Evolutionary conservation across 2,888 invertebrate genomes (phyloP).

Genomic region (Sarcophaga rosellei): DNA sequence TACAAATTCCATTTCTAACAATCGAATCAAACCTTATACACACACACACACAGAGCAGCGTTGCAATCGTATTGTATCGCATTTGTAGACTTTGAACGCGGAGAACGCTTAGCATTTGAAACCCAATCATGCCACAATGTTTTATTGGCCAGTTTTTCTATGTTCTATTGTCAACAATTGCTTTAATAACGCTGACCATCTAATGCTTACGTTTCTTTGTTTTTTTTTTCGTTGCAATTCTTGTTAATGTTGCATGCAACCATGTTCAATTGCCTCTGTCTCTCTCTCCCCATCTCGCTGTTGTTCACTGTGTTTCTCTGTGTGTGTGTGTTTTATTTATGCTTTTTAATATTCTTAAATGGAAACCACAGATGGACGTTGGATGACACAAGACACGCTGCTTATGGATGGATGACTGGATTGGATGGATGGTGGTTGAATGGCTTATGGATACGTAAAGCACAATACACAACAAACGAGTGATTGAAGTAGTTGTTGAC

Average conservation of each 20-base stretch:
- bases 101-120: not conserved
- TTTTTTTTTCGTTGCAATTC: not conserved
- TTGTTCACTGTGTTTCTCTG: no score
- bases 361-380: constrained; percentile 46
- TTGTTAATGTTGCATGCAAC: not conserved
- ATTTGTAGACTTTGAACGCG: not conserved
- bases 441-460: not conserved
- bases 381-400: constrained; percentile 33
- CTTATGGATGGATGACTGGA: not conserved
- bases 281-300: no score
- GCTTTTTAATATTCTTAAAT: constrained; percentile 54
- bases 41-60: not conserved
- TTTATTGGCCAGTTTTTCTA: not conserved
- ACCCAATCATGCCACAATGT: not conserved
- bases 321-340: constrained; percentile 31
- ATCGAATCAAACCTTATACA: not conserved
- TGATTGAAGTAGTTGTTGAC: constrained; percentile 26
- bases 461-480: constrained; percentile 9
- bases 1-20: not conserved
- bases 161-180: constrained; percentile 32
- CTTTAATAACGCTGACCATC: constrained; percentile 21
- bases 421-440: not conserved
- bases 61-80: not conserved
- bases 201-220: not conserved
- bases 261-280: no score